Evolutionary conservation across 2,113 vertebrate species (phyloP), one percentile per base, ranked within the genome.

Genomic region (Charadrius vociferus): DNA sequence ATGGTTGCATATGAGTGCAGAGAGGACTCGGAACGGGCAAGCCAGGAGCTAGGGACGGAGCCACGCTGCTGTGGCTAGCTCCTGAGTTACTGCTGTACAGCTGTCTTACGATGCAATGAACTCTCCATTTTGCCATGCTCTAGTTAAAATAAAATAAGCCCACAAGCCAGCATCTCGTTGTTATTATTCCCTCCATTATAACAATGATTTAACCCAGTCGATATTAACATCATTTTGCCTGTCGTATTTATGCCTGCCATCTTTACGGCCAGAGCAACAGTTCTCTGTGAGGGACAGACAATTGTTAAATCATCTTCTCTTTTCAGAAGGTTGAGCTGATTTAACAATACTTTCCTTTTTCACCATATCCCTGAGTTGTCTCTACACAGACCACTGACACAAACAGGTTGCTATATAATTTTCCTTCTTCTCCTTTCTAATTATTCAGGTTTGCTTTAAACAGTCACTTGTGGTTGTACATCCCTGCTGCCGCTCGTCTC

Each of bases 331-430:
- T 14, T 82, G 32, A 94, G 45, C 36, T 87, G 56, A 93, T 90
- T 81, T 85, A 37, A 34, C 62, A 96, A 55, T 63, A 79, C 56
- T 49, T 95, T 94, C 27, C 81, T 91, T 96, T 96, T 93, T 70
- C 53, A 95, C 92, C 81, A 56, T 63, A 94, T 66, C 88, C 70
- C 29, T 0, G 0, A 72, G 30, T 52, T 95, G 78, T 97, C 84
- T 95, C 94, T 93, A 91, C 56, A 88, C 77, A 95, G 90, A 96
- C 84, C 61, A 97, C 95, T 87, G 93, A 93, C 81, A 94, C 91
- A 88, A 97, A 61, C 78, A 97, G 74, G 88, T 96, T 97, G 92
- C 96, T 96, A 87, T 89, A 95, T 90, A 95, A 94, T 97, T 87
- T 93, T 66, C 55, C 81, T 92, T 92, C 49, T 88, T 58, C 65